A percentile compares a stretch with the other conserved stretches of the same genome.
Evolutionary conservation across 1,140 invertebrate species (phyloP).

Genomic region (Phymorhynchus buccinoides): DNA sequence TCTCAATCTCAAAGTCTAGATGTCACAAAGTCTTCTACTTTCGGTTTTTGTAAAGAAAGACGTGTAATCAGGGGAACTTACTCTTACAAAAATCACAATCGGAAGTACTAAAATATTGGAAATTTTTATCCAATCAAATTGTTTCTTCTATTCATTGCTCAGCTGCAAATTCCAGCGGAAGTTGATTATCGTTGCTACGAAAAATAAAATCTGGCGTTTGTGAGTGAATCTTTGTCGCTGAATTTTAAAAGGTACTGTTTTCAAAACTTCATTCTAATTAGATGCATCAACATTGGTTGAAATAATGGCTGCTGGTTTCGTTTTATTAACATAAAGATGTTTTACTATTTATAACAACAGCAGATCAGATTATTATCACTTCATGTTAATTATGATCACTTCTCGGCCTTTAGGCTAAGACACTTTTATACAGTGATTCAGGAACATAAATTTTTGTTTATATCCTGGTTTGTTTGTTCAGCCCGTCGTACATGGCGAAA

Average conservation of each 20-base stretch:
- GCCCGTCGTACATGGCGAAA: too few species aligned
- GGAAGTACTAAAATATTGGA: too few species aligned
- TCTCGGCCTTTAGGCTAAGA: too few species aligned
- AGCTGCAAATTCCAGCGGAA: constrained; percentile 42
- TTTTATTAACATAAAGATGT: too few species aligned
- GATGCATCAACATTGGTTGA: not conserved
- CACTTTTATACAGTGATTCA: too few species aligned
- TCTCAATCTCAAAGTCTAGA: not conserved
- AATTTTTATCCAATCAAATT: constrained; percentile 29
- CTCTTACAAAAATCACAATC: not conserved
- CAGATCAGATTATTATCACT: too few species aligned
- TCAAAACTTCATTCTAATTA: not conserved
- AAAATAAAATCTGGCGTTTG: not conserved
- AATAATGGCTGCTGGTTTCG: too few species aligned
- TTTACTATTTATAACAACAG: too few species aligned
- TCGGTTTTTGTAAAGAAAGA: not conserved
- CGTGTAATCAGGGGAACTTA: not conserved
- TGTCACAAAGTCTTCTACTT: not conserved
- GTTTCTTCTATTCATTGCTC: not conserved
- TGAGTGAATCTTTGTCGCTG: not conserved
- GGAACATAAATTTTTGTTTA: too few species aligned
- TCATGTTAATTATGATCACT: too few species aligned
- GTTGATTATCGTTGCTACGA: constrained; percentile 42
- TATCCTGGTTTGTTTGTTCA: too few species aligned
- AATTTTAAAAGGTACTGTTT: not conserved